Base-by-base conservation (phyloP, 1,140 invertebrate species). In the Lepidurus couesii region DNA sequence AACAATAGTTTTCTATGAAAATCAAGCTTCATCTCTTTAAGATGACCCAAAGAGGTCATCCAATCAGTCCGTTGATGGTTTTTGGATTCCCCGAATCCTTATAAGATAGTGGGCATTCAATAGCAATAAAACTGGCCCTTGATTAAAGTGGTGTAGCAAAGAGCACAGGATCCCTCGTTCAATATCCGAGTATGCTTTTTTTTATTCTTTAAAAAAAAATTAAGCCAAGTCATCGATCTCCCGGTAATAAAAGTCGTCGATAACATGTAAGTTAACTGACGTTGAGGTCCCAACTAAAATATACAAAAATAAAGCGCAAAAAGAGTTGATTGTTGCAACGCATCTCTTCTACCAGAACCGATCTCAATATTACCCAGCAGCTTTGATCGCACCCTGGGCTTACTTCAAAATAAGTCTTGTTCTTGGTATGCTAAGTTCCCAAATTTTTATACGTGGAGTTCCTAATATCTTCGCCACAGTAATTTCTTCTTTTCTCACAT, bases 1-100 rank as follows among this genome's bases (percentile, higher is more conserved):
- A n/a, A 65, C 53, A 65, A 65, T 65, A n/a, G 53, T 65, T 65
- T 65, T 65, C 53, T 65, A 16, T 65, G 53, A 65, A 21, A 65
- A 65, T 65, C 53, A 65, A 65, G 53, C 16, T n/a, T 7, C 53
- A 16, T 65, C 4, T 1, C 53, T 65, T 65, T 65, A 7, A 65
- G 53, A 65, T 65, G 53, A 65, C 53, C 53, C 21, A 7, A n/a
- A 9, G n/a, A 16, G 8, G 53, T 21, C 13, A 65, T 65, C 53
- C 53, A 65, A 65, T 65, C 53, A 65, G 53, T 65, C 53, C 53
- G 7, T 7, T 65, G 53, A 65, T 65, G 13, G 53, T 21, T 16
- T 34, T 65, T 21, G 9, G 53, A 65, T 65, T 65, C n/a, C n/a
- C 16, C 53, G 21, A 65, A 7, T 7, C 53, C 53, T 65, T 5